phyloP scores from a whole-genome alignment of 2,888 invertebrate genomes.

The Sympetrum striolatum region DNA sequence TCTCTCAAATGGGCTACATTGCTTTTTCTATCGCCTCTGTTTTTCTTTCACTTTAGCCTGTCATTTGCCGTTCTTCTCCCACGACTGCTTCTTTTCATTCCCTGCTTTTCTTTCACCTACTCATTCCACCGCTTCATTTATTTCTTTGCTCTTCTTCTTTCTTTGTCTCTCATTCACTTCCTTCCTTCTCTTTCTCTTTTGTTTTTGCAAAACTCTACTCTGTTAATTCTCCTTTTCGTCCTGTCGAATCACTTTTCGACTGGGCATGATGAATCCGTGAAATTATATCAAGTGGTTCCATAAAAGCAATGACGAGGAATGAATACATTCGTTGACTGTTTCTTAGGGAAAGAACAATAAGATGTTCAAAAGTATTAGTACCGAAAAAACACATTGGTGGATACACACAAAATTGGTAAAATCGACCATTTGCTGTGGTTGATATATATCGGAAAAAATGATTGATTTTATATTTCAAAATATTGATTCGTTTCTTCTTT shows the following conservation, averaged over 20 bases:
- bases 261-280: not conserved
- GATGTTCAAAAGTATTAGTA: too few relatives aligned
- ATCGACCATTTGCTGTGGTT: too few relatives aligned
- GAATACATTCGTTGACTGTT: too few relatives aligned
- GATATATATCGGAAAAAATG: too few relatives aligned
- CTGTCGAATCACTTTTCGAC: not conserved
- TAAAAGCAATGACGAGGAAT: too few relatives aligned
- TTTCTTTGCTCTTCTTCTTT: not conserved
- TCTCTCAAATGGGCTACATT: not conserved
- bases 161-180: not conserved
- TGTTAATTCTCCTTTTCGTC: not conserved
- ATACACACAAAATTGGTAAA: too few relatives aligned
- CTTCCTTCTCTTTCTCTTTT: not conserved
- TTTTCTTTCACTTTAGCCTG: not conserved
- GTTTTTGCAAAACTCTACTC: not conserved
- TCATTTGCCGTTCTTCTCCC: not conserved
- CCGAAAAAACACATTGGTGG: too few relatives aligned
- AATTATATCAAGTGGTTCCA: too few relatives aligned
- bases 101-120: not conserved
- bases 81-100: not conserved
- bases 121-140: too few relatives aligned
- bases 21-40: not conserved
- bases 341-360: too few relatives aligned
- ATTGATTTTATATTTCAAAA: too few relatives aligned
- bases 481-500: too few relatives aligned